These are phyloP conservation scores for Scatophagus argus DNA, from an alignment of 2,113 vertebrate genomes.

Conservation along the genomic window DNA sequence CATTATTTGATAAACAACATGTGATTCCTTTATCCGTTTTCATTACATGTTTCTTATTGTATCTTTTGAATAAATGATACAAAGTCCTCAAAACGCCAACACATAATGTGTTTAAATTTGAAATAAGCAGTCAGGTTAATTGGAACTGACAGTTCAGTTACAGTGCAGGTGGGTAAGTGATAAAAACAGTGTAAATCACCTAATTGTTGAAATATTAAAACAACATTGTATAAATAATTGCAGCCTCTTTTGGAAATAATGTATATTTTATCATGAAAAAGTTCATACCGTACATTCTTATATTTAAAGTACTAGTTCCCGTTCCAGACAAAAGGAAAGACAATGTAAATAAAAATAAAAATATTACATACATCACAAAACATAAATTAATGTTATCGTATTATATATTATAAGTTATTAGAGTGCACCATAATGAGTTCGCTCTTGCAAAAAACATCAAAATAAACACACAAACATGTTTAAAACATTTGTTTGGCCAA, in stretches of 20 bases:
- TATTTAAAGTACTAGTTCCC: not conserved
- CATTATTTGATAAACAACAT: no score
- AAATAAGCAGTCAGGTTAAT: no score
- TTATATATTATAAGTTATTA: not conserved
- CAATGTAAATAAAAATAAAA: constrained; percentile 2
- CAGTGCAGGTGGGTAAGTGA: not conserved
- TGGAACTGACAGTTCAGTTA: no score
- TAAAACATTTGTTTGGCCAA: not conserved
- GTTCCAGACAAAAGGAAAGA: not conserved
- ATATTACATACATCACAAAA: constrained; percentile 11
- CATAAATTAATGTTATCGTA: not conserved
- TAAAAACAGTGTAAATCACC: not conserved
- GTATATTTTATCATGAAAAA: not conserved
- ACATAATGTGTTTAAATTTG: no score
- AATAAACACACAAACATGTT: not conserved
- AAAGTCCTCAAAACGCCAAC: no score
- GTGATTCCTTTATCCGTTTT: no score
- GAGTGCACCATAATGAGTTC: not conserved
- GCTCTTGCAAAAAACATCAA: not conserved
- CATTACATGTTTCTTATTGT: no score
- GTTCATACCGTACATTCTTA: not conserved
- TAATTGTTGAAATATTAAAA: not conserved
- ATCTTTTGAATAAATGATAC: no score
- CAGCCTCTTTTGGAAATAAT: not conserved
- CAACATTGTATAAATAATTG: not conserved